These are phyloP conservation scores for Alviniconcha strummeri DNA, from an alignment of 2,888 invertebrate species.

Conservation along the genomic window DNA sequence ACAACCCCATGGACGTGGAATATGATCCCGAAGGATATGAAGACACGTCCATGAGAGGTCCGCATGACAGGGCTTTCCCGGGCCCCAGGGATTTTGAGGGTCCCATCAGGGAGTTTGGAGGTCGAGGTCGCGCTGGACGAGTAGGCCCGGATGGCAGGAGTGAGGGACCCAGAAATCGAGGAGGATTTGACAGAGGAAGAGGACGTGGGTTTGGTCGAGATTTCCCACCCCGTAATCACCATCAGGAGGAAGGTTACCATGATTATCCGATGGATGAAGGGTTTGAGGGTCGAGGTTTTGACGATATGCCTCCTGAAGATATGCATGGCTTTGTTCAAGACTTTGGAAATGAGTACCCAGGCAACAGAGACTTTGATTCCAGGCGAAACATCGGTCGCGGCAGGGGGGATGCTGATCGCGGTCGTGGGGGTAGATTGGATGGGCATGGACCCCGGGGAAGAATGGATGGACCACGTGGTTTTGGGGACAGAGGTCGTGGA, in stretches of 20 bases:
- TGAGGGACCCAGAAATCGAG: slow-evolving; percentile 13
- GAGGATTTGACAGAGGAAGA: slow-evolving; percentile 29
- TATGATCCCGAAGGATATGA: slow-evolving; percentile 13
- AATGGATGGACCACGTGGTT: slow-evolving; percentile 23
- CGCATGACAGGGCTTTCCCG: slow-evolving; percentile 1
- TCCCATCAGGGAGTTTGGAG: neutral
- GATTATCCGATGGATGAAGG: slow-evolving; percentile 15
- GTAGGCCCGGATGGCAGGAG: no score
- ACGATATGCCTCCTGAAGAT: slow-evolving; percentile 19
- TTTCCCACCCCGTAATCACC: neutral
- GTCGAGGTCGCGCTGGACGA: no score
- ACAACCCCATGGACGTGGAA: slow-evolving; percentile 19
- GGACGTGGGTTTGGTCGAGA: slow-evolving; percentile 26
- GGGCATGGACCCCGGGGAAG: neutral
- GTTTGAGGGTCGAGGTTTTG: slow-evolving; percentile 14
- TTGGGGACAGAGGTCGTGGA: slow-evolving; percentile 23
- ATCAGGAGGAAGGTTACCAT: neutral
- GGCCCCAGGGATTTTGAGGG: neutral
- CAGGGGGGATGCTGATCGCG: slow-evolving; percentile 9
- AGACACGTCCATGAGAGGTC: neutral
- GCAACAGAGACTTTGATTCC: slow-evolving; percentile 28
- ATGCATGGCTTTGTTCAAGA: slow-evolving; percentile 22
- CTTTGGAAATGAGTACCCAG: slow-evolving; percentile 10
- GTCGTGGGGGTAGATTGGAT: slow-evolving; percentile 11
- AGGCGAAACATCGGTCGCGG: slow-evolving; percentile 25